phyloP scores from a whole-genome alignment of 2,888 invertebrate genomes.

The Hirtodrosophila confusa region DNA sequence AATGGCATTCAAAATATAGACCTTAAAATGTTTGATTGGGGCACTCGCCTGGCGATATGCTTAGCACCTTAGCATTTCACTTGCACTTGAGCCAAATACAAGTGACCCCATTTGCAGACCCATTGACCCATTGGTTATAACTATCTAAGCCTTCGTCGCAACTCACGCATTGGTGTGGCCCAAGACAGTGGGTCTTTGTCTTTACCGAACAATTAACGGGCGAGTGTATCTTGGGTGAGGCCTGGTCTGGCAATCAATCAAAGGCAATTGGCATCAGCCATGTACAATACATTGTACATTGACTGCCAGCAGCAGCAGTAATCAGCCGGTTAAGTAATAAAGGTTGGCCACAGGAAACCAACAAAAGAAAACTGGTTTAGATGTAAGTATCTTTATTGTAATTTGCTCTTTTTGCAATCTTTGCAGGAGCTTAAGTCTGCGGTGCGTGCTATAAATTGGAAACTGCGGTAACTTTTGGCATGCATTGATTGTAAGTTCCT shows the following conservation, averaged over 20 bases:
- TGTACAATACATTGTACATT: not conserved
- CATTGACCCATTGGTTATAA: slow-evolving; percentile 33
- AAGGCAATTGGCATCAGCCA: slow-evolving; percentile 41
- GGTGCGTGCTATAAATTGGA: slow-evolving; percentile 62
- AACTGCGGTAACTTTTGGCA: slow-evolving; percentile 48
- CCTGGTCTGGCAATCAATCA: slow-evolving; percentile 63
- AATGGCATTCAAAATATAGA: slow-evolving; percentile 6
- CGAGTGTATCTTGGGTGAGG: slow-evolving; percentile 53
- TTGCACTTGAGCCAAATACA: slow-evolving; percentile 67
- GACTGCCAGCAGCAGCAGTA: slow-evolving; percentile 7
- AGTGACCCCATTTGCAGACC: slow-evolving; percentile 59
- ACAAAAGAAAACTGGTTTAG: slow-evolving; percentile 38
- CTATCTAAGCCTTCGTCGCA: slow-evolving; percentile 22
- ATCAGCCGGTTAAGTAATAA: slow-evolving; percentile 50
- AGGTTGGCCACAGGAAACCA: slow-evolving; percentile 50
- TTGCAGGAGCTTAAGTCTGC: slow-evolving; percentile 26
- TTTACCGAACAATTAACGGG: slow-evolving; percentile 45
- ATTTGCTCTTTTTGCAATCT: slow-evolving; percentile 23
- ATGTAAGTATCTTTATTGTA: slow-evolving; percentile 19
- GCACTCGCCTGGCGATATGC: too few species aligned
- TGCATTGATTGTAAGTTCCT: slow-evolving; percentile 76
- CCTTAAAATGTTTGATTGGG: not conserved
- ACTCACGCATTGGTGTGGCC: slow-evolving; percentile 40
- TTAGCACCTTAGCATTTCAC: slow-evolving; percentile 36
- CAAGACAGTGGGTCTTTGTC: slow-evolving; percentile 25